Percentiles rank a stretch among this genome's conserved stretches.
Evolutionary conservation across 2,888 invertebrate genomes (phyloP).

Genomic region (Scotopteryx bipunctaria): DNA sequence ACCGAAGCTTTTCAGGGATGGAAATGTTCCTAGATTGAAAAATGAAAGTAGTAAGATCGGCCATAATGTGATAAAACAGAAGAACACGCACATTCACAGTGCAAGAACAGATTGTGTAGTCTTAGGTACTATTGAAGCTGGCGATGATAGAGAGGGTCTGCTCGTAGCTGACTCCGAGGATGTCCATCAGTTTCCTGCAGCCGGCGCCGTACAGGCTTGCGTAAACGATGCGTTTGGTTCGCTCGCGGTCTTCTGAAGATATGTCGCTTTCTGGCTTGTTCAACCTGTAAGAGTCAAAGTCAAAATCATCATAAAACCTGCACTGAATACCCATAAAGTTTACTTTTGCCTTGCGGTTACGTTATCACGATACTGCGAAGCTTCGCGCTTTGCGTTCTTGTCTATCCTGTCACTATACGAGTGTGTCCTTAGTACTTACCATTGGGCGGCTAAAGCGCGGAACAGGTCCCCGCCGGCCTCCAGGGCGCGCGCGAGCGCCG

Average conservation of each 20-base stretch:
- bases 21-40: slow-evolving; percentile 73
- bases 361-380: too few species aligned
- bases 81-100: not conserved
- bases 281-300: slow-evolving; percentile 54
- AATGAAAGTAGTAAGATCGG: too few species aligned
- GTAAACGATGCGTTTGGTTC: slow-evolving; percentile 78
- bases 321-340: too few species aligned
- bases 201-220: slow-evolving; percentile 80
- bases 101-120: not conserved
- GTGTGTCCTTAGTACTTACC: too few species aligned
- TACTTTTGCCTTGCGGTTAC: too few species aligned
- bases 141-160: slow-evolving; percentile 58
- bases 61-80: too few species aligned
- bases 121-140: slow-evolving; percentile 64
- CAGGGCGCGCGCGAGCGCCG: slow-evolving; percentile 52
- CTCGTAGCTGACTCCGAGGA: slow-evolving; percentile 58
- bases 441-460: slow-evolving; percentile 61
- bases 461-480: slow-evolving; percentile 61
- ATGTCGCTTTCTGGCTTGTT: slow-evolving; percentile 52
- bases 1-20: slow-evolving; percentile 65
- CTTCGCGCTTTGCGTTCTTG: too few species aligned
- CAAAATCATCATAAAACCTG: too few species aligned
- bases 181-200: slow-evolving; percentile 62
- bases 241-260: slow-evolving; percentile 63
- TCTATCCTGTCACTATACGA: too few species aligned